Base-by-base conservation (phyloP, 2,888 invertebrate species). In the Zaprionus obscuricornis region DNA sequence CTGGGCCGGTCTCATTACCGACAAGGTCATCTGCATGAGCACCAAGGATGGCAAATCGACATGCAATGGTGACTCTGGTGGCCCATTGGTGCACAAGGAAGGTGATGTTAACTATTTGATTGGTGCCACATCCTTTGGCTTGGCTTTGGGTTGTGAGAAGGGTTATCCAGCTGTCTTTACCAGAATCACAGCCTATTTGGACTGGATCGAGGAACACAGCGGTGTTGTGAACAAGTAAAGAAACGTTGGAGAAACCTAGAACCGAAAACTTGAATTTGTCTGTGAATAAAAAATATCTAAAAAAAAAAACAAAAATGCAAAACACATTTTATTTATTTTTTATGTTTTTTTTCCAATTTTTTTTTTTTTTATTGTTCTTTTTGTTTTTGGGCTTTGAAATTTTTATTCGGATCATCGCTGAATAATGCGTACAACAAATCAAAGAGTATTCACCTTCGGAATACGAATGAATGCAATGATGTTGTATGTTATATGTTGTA, bases 1-100 rank as follows among this genome's bases (percentile, higher is more conserved):
- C 45, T 86, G 69, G 56, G 3, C 52, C 0, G 74, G 72, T 3
- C 0, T 40, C 17, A 60, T 84, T 42, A 73, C 42, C 29, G 56
- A 73, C 2, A 60, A 67, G 0, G 65, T 70, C 62, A 88, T 91
- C 27, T 91, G 91, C 70, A 88, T 90, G 14, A 86, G 79, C 49
- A 90, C 90, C 22, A 71, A 72, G 33, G 72, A 66, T 2, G 87
- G 89, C 17, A 86, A 84, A 55, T 90, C 90, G 26, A 89, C 90
- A 33, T 89, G 89, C 55, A 82, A 76, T 51, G 88, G 88, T 8
- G 89, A 89, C 47, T 88, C 88, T 14, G 88, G 88, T 18, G 89
- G 88, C 17, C 89, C 89, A 11, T 62, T 89, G 51, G 77, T 87
- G 0, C 62, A 75, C 47, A 78, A 74, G 27, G 79, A 82, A 1